phyloP scores from a whole-genome alignment of 1,140 invertebrate species.

The Cryptotermes secundus region DNA sequence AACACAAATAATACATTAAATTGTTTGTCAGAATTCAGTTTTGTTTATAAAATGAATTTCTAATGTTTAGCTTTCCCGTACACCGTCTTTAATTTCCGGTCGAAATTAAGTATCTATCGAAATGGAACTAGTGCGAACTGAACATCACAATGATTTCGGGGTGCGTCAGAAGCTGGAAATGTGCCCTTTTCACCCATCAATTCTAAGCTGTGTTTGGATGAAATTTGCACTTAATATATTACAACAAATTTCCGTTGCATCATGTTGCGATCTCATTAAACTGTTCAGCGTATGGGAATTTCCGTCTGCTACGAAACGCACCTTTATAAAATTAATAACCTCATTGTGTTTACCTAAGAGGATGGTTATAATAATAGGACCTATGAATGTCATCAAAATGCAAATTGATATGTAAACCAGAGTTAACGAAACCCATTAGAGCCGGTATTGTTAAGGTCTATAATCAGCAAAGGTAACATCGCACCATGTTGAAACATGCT shows the following conservation, averaged over 20 bases:
- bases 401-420: slow-evolving; percentile 17
- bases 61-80: too few relatives aligned
- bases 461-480: not conserved
- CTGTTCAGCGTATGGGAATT: not conserved
- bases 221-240: too few relatives aligned
- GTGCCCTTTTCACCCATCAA: too few relatives aligned
- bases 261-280: not conserved
- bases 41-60: too few relatives aligned
- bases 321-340: slow-evolving; percentile 9
- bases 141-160: too few relatives aligned
- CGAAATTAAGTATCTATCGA: too few relatives aligned
- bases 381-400: slow-evolving; percentile 17
- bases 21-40: too few relatives aligned
- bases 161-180: too few relatives aligned
- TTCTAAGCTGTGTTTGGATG: too few relatives aligned
- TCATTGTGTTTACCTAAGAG: not conserved
- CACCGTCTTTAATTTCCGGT: too few relatives aligned
- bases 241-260: not conserved
- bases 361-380: not conserved
- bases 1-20: too few relatives aligned
- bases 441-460: not conserved
- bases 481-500: not conserved
- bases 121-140: too few relatives aligned
- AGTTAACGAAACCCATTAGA: not conserved
- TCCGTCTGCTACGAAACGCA: not conserved